Conservation (phyloP, 1,140 invertebrate genomes). For the Rhopalosiphum padi region DNA sequence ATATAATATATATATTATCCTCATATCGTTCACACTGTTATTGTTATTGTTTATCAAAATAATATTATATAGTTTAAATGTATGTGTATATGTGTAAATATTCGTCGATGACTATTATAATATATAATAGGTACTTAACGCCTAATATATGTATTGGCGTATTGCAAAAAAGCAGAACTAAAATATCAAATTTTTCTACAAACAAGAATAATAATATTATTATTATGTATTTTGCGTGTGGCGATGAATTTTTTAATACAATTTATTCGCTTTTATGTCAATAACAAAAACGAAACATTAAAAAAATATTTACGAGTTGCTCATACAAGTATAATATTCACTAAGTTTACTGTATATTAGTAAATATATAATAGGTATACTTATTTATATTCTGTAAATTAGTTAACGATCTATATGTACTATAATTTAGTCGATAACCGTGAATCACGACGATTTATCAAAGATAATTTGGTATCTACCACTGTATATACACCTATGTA, state of each 20-base stretch:
- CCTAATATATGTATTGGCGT: background rate
- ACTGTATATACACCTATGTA: background rate
- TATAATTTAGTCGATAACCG: background rate
- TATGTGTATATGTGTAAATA: background rate
- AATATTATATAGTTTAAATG: background rate
- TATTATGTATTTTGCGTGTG: background rate
- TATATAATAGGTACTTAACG: too few relatives aligned
- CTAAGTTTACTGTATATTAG: too few relatives aligned
- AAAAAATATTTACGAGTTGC: background rate
- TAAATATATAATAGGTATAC: background rate
- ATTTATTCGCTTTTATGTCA: background rate
- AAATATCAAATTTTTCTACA: background rate
- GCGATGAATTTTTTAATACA: background rate
- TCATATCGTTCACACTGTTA: background rate
- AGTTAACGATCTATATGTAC: background rate
- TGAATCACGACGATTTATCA: background rate
- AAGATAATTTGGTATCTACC: background rate
- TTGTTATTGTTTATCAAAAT: background rate
- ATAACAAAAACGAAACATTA: background rate
- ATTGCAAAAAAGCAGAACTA: background rate
- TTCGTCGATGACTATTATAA: background rate
- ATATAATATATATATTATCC: background rate
- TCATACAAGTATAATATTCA: background rate
- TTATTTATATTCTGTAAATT: background rate
- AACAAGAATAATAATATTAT: background rate